Evolutionary conservation across 2,113 vertebrate genomes (phyloP), one percentile per base, ranked within the genome.

Genomic region (Panthera tigris): DNA sequence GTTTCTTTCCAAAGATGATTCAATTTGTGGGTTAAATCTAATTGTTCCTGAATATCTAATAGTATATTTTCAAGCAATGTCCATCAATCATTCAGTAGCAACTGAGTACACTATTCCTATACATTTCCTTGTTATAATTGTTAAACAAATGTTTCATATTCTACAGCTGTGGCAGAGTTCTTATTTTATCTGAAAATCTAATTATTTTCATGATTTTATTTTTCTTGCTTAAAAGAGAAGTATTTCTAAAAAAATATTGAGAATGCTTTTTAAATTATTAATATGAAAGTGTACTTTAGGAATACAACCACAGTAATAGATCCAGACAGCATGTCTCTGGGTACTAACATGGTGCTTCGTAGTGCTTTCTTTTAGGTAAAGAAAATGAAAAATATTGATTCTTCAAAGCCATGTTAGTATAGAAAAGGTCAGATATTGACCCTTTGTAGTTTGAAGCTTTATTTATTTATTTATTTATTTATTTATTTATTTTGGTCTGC

Each of bases 371-470:
- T 98, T 96, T 39, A 94, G 0, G 2, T 94, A 95, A 92, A 95
- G 25, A 23, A 98, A 98, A 97, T 98, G 92, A 97, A 98, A 98
- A 98, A 55, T 97, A 98, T 97, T 98, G 98, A 98, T 98, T 97
- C 14, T 91, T 15, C n/a, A 45, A 96, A 98, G 29, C 27, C 2
- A 11, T 33, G 33, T 33, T 55, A 95, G 23, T 83, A 6, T 79
- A 73, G 88, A 36, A 98, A 97, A 98, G 45, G 76, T 92, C 74
- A 98, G 31, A 87, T 87, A 79, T 69, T 97, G 92, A 96, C 66
- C 33, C 29, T 33, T 76, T 95, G 85, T 45, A 74, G 2, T 96
- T 96, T 87, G 15, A 33, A 86, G 11, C 7, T 41, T 41, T 41
- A 41, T 41, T 41, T 41, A 41, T 41, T 41, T 41, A 41, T 45